Base-by-base conservation (phyloP, 2,888 invertebrate genomes). In the Aphrophora alni region DNA sequence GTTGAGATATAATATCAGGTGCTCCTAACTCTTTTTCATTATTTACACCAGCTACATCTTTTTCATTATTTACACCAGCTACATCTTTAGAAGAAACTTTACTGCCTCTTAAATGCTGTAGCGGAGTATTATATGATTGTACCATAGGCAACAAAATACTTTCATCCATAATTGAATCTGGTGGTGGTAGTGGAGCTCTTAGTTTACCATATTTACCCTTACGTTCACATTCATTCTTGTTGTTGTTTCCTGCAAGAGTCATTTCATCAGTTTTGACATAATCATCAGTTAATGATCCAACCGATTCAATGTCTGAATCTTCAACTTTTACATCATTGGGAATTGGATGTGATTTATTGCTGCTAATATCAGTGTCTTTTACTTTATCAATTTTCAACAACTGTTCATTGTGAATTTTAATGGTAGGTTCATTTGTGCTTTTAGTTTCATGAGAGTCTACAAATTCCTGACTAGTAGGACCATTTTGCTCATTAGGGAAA, bases 151-250 rank as follows among this genome's bases (percentile, higher is more conserved):
- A 44, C 44, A 14, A 14, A 14, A 14, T 17, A 14, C 8, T 44
- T 44, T 14, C 14, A 44, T 14, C 44, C 17, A 14, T 17, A 44
- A 44, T 17, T 44, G 14, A 17, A 44, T 44, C 14, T 14, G 8
- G 44, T 12, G 81, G 84, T 10, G 90, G 90, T 0, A 87, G 86
- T 28, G 90, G 90, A 14, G 90, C 90, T 85, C 88, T 90, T 24
- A 87, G 85, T 87, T 90, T 90, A 0, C 90, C 90, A 84, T 90
- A 89, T 87, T 89, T 90, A 25, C 89, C 90, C 84, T 84, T 89
- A 89, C 86, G 88, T 87, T 85, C 87, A 88, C 82, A 83, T 86
- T 86, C 88, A 88, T 72, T 27, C 26, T 25, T 26, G 21, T 38
- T 75, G 27, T 75, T 68, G 10, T 21, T 68, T n/a, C n/a, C n/a